Percentiles rank a stretch among this genome's conserved stretches.
phyloP scores from a whole-genome alignment of 2,888 invertebrate species.

The Oxyscelio sp. region DNA sequence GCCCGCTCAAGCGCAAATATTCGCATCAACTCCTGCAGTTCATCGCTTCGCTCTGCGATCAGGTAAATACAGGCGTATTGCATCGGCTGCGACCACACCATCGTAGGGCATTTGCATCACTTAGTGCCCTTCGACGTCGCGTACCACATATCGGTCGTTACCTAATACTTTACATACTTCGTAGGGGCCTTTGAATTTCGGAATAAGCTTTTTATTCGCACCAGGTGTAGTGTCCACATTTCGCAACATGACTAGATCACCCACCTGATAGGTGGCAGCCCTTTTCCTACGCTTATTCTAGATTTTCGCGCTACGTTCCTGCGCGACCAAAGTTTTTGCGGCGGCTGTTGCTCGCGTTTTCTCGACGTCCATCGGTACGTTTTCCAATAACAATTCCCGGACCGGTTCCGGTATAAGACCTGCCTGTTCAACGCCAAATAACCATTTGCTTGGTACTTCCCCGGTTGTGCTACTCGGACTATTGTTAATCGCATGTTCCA shows the following conservation, averaged over 20 bases:
- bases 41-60: no score
- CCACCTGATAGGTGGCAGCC: slow-evolving; percentile 37
- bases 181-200: slow-evolving; percentile 68
- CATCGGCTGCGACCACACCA: no score
- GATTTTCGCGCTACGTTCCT: slow-evolving; percentile 75
- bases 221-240: no score
- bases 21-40: no score
- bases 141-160: slow-evolving; percentile 54
- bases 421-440: slow-evolving; percentile 80
- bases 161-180: slow-evolving; percentile 66
- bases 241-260: slow-evolving; percentile 72
- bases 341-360: slow-evolving; percentile 46
- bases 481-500: slow-evolving; percentile 75
- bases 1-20: no score
- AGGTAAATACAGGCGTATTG: no score
- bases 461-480: slow-evolving; percentile 71
- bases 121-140: slow-evolving; percentile 52
- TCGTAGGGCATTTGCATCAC: slow-evolving; percentile 40
- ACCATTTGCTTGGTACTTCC: slow-evolving; percentile 77
- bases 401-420: slow-evolving; percentile 47
- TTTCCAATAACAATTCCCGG: neutral
- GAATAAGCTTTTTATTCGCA: slow-evolving; percentile 41
- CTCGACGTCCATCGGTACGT: slow-evolving; percentile 54
- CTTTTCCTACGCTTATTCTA: slow-evolving; percentile 78
- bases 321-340: no score